Evolutionary conservation across 2,888 invertebrate genomes (phyloP).

Genomic region (Taphrorychus bicolor): DNA sequence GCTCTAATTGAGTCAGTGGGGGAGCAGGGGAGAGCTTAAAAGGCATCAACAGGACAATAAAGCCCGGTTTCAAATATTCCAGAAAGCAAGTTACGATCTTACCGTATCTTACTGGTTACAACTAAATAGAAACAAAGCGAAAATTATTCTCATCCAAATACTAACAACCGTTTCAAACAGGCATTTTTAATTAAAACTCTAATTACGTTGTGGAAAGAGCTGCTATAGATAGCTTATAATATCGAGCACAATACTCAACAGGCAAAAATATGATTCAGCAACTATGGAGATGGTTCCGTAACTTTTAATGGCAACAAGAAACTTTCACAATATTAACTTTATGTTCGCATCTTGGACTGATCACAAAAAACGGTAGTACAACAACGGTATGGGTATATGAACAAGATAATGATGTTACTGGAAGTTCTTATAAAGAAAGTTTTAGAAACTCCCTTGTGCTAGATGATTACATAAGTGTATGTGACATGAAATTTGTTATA

Average conservation of each 20-base stretch:
- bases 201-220: too few species aligned
- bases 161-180: not conserved
- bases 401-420: not conserved
- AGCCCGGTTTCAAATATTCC: too few species aligned
- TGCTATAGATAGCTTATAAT: too few species aligned
- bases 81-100: too few species aligned
- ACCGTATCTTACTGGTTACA: too few species aligned
- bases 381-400: not conserved
- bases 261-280: not conserved
- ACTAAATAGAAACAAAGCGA: too few species aligned
- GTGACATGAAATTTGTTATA: not conserved
- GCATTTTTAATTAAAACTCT: conserved; percentile 1
- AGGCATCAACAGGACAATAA: too few species aligned
- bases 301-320: conserved; percentile 5
- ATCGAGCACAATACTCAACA: too few species aligned
- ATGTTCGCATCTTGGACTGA: not conserved
- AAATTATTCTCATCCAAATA: too few species aligned
- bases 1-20: too few species aligned
- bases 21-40: too few species aligned
- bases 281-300: not conserved
- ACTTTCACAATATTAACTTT: conserved; percentile 6
- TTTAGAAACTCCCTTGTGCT: too few species aligned
- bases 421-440: not conserved
- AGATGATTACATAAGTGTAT: not conserved
- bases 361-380: not conserved